Conservation (phyloP, 2,888 invertebrate species). For the Drosophila anomalata region DNA sequence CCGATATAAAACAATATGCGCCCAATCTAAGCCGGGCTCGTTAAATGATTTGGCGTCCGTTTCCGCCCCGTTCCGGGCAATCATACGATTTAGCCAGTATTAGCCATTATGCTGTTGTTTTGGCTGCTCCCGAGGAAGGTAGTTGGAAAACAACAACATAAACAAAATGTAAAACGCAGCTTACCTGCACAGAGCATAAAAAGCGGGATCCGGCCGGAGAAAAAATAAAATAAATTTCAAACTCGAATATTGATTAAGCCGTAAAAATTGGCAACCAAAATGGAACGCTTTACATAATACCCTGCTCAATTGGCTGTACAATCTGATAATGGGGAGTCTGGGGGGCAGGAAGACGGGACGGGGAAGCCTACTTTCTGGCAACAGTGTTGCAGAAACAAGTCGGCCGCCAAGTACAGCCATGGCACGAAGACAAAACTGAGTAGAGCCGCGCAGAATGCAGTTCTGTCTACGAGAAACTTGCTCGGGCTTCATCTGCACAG, state of each 20-base stretch:
- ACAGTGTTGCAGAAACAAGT: slow-evolving; percentile 67
- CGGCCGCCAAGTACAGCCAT: slow-evolving; percentile 52
- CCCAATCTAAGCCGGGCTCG: slow-evolving; percentile 72
- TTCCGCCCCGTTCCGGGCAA: slow-evolving; percentile 47
- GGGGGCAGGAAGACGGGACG: neutral
- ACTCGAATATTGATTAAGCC: slow-evolving; percentile 74
- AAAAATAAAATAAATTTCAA: slow-evolving; percentile 62
- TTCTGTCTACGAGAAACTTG: slow-evolving; percentile 35
- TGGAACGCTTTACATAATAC: slow-evolving; percentile 38
- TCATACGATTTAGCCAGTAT: slow-evolving; percentile 55
- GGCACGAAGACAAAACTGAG: slow-evolving; percentile 60
- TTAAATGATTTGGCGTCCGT: slow-evolving; percentile 78
- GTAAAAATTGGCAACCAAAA: slow-evolving; percentile 54
- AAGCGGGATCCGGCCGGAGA: slow-evolving; percentile 14
- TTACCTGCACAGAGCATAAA: slow-evolving; percentile 76
- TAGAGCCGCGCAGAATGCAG: slow-evolving; percentile 60
- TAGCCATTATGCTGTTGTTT: slow-evolving; percentile 48
- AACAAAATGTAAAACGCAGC: slow-evolving; percentile 66
- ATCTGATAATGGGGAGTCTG: slow-evolving; percentile 16
- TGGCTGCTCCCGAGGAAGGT: slow-evolving; percentile 42
- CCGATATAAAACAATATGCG: slow-evolving; percentile 77
- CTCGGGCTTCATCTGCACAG: slow-evolving; percentile 20
- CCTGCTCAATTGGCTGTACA: slow-evolving; percentile 50
- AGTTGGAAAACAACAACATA: slow-evolving; percentile 44
- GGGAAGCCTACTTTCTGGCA: slow-evolving; percentile 16